Evolutionary conservation across 2,888 invertebrate genomes (phyloP).

Genomic region (Ormyrus rosae): DNA sequence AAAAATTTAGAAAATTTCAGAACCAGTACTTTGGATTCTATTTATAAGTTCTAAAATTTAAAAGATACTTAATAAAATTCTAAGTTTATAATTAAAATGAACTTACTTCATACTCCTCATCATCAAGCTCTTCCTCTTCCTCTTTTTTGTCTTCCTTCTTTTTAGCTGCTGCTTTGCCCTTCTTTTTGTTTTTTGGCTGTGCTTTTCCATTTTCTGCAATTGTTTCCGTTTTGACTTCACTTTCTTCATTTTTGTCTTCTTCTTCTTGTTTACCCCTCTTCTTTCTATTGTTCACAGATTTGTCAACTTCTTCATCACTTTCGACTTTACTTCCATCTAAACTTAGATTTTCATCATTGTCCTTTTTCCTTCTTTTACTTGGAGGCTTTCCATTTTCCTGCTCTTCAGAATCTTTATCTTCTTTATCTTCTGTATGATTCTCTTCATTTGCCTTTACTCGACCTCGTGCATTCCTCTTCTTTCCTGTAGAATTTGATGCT

Average conservation of each 20-base stretch:
- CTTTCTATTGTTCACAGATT: slow-evolving; percentile 65
- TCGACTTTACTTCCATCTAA: slow-evolving; percentile 62
- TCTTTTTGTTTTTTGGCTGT: slow-evolving; percentile 20
- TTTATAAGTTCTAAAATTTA: not conserved
- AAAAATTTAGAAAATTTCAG: not conserved
- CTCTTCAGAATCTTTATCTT: slow-evolving; percentile 60
- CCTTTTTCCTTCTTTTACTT: slow-evolving; percentile 63
- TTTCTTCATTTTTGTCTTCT: slow-evolving; percentile 6
- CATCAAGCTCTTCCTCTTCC: slow-evolving; percentile 29
- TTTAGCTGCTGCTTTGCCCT: slow-evolving; percentile 14
- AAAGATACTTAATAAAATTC: not conserved
- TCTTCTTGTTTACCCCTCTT: slow-evolving; percentile 73
- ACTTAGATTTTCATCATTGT: slow-evolving; percentile 60
- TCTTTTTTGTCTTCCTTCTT: slow-evolving; percentile 42
- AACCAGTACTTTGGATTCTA: not conserved
- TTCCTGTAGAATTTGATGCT: slow-evolving; percentile 50
- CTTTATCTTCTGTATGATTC: slow-evolving; percentile 61
- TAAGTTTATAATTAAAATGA: not conserved
- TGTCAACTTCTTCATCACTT: slow-evolving; percentile 63
- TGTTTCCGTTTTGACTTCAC: not conserved
- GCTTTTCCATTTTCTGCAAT: slow-evolving; percentile 29
- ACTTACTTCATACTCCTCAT: slow-evolving; percentile 59
- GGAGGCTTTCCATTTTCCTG: slow-evolving; percentile 56
- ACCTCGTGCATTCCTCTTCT: slow-evolving; percentile 62
- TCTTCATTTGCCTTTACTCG: slow-evolving; percentile 60